Percentiles rank a stretch among this genome's conserved stretches.
phyloP scores from a whole-genome alignment of 1,140 invertebrate genomes.

The Pseudomyrmex dendroicus region DNA sequence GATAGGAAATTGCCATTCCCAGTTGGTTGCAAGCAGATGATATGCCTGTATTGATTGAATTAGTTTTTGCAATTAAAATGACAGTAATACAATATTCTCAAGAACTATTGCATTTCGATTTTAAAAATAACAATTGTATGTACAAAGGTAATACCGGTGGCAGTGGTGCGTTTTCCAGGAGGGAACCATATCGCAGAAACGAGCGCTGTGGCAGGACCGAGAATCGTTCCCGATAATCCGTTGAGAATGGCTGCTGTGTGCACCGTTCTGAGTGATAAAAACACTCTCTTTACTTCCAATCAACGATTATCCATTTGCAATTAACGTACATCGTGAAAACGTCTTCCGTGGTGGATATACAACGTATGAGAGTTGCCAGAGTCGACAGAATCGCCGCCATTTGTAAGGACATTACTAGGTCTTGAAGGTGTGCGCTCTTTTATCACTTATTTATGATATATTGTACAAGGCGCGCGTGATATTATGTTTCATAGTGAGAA shows the following conservation, averaged over 20 bases:
- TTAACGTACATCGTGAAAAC: conserved; percentile 72
- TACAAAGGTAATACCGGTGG: conserved; percentile 73
- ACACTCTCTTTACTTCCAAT: conserved; percentile 18
- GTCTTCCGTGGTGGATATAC: conserved; percentile 69
- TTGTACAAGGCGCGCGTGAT: neutral
- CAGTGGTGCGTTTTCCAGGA: conserved; percentile 79
- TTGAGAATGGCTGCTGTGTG: conserved; percentile 79
- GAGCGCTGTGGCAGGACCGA: conserved; percentile 79
- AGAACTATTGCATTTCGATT: too few relatives aligned
- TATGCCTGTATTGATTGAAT: conserved; percentile 74
- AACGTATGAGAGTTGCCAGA: conserved; percentile 73
- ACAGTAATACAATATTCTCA: neutral
- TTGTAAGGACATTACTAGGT: conserved; percentile 68
- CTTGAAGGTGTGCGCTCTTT: conserved; percentile 41
- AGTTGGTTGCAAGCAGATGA: conserved; percentile 81
- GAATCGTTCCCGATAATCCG: conserved; percentile 79
- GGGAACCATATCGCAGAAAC: conserved; percentile 82
- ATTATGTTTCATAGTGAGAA: neutral
- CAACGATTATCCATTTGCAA: neutral
- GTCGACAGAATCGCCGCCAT: conserved; percentile 72
- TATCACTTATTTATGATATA: too few relatives aligned
- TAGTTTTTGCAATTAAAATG: neutral
- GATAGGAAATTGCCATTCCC: conserved; percentile 82
- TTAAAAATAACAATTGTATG: neutral
- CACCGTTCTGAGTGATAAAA: conserved; percentile 71